Conservation (phyloP, 1,140 invertebrate genomes). For the Apis dorsata region DNA sequence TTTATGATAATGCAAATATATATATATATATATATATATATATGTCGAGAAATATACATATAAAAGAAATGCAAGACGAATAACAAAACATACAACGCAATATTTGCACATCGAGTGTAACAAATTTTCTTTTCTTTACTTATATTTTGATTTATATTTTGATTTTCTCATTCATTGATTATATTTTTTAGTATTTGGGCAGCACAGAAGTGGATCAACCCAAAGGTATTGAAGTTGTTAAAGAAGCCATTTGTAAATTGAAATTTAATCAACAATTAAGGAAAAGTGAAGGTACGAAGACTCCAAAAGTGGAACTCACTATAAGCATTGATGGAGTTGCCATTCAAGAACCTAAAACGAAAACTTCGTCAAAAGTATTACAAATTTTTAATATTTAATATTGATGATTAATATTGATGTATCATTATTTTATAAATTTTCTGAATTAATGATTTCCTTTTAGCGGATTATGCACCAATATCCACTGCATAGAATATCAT, state of each 20-base stretch:
- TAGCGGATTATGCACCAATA: constrained; percentile 94
- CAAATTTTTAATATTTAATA: neutral
- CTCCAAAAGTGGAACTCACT: constrained; percentile 95
- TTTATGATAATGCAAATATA: constrained; percentile 6
- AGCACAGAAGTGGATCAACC: constrained; percentile 95
- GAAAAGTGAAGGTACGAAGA: constrained; percentile 95
- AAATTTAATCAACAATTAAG: constrained; percentile 96
- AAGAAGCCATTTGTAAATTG: constrained; percentile 96
- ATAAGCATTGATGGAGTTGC: constrained; percentile 97
- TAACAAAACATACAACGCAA: neutral
- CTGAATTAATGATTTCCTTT: constrained; percentile 50
- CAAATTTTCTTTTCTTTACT: neutral
- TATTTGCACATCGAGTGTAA: neutral
- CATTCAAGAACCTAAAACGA: constrained; percentile 87
- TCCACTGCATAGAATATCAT: constrained; percentile 97
- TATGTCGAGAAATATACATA: neutral
- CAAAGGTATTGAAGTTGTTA: constrained; percentile 98
- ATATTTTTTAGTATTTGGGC: constrained; percentile 90
- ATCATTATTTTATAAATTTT: neutral
- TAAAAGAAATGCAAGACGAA: neutral
- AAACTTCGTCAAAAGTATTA: constrained; percentile 76
- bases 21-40: too few species aligned
- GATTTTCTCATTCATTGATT: neutral
- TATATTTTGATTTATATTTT: neutral
- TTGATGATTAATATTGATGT: too few species aligned